Base-by-base conservation (phyloP, 2,888 invertebrate genomes). In the Tipula helvola region DNA sequence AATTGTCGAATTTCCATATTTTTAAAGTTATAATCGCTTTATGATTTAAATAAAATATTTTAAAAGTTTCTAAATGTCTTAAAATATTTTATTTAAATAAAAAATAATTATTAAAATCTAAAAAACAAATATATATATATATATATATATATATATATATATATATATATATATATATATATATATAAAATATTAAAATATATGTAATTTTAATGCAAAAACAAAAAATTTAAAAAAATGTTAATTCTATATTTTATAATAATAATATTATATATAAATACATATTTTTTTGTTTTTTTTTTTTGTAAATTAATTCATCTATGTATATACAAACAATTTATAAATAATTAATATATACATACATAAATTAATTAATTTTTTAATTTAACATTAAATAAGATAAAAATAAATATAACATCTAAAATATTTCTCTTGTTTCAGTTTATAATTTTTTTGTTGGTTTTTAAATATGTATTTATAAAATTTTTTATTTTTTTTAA, bases 161-260 rank as follows among this genome's bases (percentile, higher is more conserved):
- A 71, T 86, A 42, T 28, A 52, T 52, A 52, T 86, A 87, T 86
- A 52, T 52, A 52, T 86, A 87, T 86, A 52, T 52, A 52, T 86
- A 87, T 86, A 41, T 42, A 71, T 86, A 87, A 86, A 85, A 57
- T 42, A 86, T 41, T 41, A 85, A 88, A 86, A 86, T 84, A 87
- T 83, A 87, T 87, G 86, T 86, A 87, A 71, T 28, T 71, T 52
- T 52, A 52, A 52, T 52, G 28, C 28, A 28, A 28, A 8, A 16
- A 52, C 28, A 71, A 71, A 71, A 71, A 71, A 7, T 39, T 39
- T 39, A 71, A 71, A 28, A 71, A 28, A 28, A 28, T 71, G 3
- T 52, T 71, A 71, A 28, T 71, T 28, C 28, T 71, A 71, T 71
- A 71, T 71, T 71, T 71, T 71, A 10, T 71, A 28, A 71, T 71